Evolutionary conservation across 2,797 vertebrate genomes (phyloP).

Genomic region (Lepus townsendii): DNA sequence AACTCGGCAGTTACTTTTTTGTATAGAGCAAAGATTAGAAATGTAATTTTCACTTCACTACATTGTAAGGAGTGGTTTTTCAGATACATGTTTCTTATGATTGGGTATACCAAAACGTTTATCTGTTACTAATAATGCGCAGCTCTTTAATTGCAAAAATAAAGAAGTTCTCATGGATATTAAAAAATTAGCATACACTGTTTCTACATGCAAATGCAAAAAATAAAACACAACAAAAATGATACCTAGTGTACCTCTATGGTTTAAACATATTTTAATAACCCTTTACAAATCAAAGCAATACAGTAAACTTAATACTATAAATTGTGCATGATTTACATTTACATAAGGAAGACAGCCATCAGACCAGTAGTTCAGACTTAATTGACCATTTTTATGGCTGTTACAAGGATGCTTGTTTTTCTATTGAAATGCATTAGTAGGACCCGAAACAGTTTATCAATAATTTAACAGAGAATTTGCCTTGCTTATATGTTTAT

Average conservation of each 20-base stretch:
- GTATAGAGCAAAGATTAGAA: not conserved
- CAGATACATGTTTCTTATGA: not conserved
- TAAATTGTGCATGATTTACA: constrained; percentile 36
- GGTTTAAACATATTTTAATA: constrained; percentile 37
- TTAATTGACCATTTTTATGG: constrained; percentile 62
- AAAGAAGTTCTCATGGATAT: not conserved
- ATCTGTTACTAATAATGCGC: not conserved
- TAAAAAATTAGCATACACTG: not conserved
- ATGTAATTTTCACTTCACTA: not conserved
- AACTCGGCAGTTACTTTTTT: not conserved
- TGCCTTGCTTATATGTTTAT: constrained; percentile 52
- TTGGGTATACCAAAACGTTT: not conserved
- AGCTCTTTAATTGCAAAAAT: not conserved
- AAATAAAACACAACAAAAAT: not conserved
- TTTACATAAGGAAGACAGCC: not conserved
- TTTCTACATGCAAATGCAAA: not conserved
- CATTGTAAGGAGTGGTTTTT: not conserved
- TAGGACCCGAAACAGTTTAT: constrained; percentile 6
- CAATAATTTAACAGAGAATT: constrained; percentile 68
- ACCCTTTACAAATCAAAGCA: not conserved
- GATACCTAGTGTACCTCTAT: not conserved
- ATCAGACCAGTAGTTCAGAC: not conserved
- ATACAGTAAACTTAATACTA: constrained; percentile 5
- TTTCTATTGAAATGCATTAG: constrained; percentile 53
- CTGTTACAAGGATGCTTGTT: constrained; percentile 54